These are phyloP conservation scores for Oncorhynchus clarkii DNA, from an alignment of 2,113 vertebrate species.

Conservation along the genomic window DNA sequence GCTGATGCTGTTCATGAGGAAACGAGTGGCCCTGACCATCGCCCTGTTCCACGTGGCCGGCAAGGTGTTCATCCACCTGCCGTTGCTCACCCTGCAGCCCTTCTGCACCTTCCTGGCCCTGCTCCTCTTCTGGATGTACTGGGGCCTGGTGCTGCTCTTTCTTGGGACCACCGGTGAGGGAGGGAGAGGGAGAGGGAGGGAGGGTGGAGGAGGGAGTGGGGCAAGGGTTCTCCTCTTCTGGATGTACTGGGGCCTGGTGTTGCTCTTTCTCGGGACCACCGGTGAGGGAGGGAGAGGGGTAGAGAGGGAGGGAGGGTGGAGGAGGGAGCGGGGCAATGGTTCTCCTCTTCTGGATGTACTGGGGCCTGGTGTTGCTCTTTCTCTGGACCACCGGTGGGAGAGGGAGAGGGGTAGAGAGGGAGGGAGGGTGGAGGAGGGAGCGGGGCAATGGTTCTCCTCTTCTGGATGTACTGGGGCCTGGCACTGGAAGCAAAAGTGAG, in stretches of 20 bases:
- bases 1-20: conserved; percentile 95
- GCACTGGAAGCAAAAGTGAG: conserved; percentile 64
- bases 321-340: neutral
- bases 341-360: conserved; percentile 92
- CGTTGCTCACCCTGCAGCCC: conserved; percentile 91
- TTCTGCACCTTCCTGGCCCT: conserved; percentile 94
- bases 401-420: neutral
- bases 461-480: conserved; percentile 94
- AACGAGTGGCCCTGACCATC: conserved; percentile 92
- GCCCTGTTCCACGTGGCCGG: conserved; percentile 96
- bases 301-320: neutral
- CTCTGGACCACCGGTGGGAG: no score
- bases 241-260: conserved; percentile 87
- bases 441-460: conserved; percentile 66
- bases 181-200: neutral
- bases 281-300: neutral
- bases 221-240: conserved; percentile 80
- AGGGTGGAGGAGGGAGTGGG: no score
- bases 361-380: conserved; percentile 74
- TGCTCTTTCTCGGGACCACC: no score
- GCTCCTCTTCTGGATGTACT: conserved; percentile 92
- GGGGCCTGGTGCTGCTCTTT: conserved; percentile 92
- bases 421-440: neutral
- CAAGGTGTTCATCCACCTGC: conserved; percentile 94
- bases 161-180: conserved; percentile 88